Base-by-base conservation (phyloP, 1,140 invertebrate species). In the Coelopa frigida region DNA sequence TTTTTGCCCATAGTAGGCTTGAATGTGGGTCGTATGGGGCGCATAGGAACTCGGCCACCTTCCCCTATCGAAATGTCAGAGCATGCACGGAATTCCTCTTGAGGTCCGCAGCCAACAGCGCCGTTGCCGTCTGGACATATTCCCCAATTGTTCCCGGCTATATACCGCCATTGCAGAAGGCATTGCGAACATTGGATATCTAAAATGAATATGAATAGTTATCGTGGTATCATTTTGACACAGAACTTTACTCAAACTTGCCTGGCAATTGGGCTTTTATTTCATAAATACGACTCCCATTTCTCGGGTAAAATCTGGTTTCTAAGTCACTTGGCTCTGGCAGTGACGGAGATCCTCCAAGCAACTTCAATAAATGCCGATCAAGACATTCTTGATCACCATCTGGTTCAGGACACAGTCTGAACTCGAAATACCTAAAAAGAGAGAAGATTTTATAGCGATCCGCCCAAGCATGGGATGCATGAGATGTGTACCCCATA, bases 41-140 rank as follows among this genome's bases (percentile, higher is more conserved):
- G 53, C 27, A 50, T 48, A 7, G 59, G 35, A 58, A 41, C 11
- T 49, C 54, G 36, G 39, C 56, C 64, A 14, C 72, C 56, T 24
- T 79, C 76, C 1, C 40, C 40, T 15, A 94, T 84, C 2, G 77
- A 72, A 10, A 93, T 81, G 57, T 93, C 89, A 1, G 89, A 82
- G 55, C 89, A 93, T 0, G 85, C 82, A 7, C 89, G 76, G 59
- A 93, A 94, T 59, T 90, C 85, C 61, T 92, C 88, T 66, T 92
- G 88, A 0, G 82, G 81, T 0, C 89, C 89, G 60, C 88, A 92
- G 3, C 87, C 87, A 3, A 89, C 80, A 1, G 77, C 78, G 26
- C 79, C 82, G 29, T 77, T 78, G 3, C 83, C 83, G 55, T 87
- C 81, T 18, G 73, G 74, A 57, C 85, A 87, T 0, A 73, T 78